Evolutionary conservation across 1,140 invertebrate species (phyloP).

Genomic region (Aphidius ervi): DNA sequence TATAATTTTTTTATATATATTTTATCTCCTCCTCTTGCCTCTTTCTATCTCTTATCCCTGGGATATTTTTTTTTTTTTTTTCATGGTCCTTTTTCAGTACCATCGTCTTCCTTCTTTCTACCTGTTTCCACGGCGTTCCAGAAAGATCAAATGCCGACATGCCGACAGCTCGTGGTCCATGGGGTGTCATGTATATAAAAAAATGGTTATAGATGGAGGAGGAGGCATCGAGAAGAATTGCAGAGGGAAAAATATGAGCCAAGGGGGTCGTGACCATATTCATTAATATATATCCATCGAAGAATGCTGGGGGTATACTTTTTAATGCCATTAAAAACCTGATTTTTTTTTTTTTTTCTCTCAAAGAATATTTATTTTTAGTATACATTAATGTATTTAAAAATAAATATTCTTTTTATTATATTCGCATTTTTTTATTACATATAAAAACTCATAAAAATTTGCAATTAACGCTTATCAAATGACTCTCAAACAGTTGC

Average conservation of each 20-base stretch:
- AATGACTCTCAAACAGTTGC: too few relatives aligned
- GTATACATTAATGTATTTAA: too few relatives aligned
- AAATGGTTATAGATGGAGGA: background rate
- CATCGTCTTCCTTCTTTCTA: conserved; percentile 11
- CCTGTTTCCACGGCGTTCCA: conserved; percentile 16
- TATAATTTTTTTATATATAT: background rate
- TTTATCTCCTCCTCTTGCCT: background rate
- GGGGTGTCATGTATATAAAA: conserved; percentile 26
- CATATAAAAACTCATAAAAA: too few relatives aligned
- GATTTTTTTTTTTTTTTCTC: background rate
- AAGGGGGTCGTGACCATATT: conserved; percentile 16
- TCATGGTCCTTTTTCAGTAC: background rate
- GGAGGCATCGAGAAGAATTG: background rate
- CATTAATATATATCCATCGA: conserved; percentile 18
- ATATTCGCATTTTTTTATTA: too few relatives aligned
- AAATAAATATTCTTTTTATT: too few relatives aligned
- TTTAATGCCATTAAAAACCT: conserved; percentile 5
- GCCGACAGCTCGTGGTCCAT: conserved; percentile 22
- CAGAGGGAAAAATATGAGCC: background rate
- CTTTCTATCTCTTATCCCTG: background rate
- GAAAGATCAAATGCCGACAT: conserved; percentile 25
- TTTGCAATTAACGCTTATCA: too few relatives aligned
- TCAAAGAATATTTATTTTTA: too few relatives aligned
- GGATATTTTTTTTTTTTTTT: background rate
- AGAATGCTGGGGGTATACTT: conserved; percentile 22